Conservation (phyloP, 2,888 invertebrate species). For the Pristionchus mayeri region DNA sequence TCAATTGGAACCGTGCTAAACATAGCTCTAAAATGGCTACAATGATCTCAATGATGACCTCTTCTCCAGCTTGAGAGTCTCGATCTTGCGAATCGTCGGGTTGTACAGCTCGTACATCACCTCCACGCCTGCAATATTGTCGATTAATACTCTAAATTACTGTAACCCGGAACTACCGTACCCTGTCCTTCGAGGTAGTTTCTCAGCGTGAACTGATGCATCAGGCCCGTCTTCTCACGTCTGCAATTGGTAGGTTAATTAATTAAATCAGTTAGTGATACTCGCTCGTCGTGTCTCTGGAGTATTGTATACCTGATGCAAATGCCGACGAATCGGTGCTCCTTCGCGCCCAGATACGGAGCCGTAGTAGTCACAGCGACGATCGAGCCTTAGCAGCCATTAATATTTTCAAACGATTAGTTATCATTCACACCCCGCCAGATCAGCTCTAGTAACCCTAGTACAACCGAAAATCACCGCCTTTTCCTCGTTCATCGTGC, state of each 20-base stretch:
- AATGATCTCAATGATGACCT: too few species aligned
- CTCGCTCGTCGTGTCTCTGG: neutral
- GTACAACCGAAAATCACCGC: neutral
- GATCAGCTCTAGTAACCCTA: too few species aligned
- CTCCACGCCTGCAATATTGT: slow-evolving; percentile 80
- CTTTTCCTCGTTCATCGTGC: too few species aligned
- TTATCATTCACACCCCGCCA: too few species aligned
- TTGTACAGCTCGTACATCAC: slow-evolving; percentile 91
- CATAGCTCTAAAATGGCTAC: too few species aligned
- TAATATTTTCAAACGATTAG: too few species aligned
- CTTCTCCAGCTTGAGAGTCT: slow-evolving; percentile 92
- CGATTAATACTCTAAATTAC: neutral
- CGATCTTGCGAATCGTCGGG: slow-evolving; percentile 90
- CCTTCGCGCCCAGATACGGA: slow-evolving; percentile 65
- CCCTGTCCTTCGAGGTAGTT: slow-evolving; percentile 93
- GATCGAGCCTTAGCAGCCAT: slow-evolving; percentile 73
- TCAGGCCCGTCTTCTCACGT: slow-evolving; percentile 86
- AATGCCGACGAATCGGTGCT: slow-evolving; percentile 91
- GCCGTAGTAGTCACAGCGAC: slow-evolving; percentile 74
- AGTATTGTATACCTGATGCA: slow-evolving; percentile 85
- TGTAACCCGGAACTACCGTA: slow-evolving; percentile 58
- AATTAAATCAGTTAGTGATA: neutral
- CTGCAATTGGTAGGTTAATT: neutral
- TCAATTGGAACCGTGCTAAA: too few species aligned
- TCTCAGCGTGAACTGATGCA: slow-evolving; percentile 88